Percentiles rank a stretch among this genome's conserved stretches.
Evolutionary conservation across 2,797 vertebrate genomes (phyloP).

Genomic region (Liparis tanakae): DNA sequence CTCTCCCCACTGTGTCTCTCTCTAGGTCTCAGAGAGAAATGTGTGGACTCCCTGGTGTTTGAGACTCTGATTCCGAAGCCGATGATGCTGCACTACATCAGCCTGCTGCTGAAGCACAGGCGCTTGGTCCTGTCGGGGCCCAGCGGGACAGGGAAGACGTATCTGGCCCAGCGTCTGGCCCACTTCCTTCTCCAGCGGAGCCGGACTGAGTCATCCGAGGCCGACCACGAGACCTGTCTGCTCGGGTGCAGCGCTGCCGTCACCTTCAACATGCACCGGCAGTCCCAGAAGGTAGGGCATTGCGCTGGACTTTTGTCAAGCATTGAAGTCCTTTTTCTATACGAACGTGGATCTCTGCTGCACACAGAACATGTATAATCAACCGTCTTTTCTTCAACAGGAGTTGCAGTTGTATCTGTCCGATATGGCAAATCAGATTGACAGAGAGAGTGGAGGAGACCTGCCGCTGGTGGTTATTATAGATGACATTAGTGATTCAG

Average conservation of each 20-base stretch:
- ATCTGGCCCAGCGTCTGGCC: constrained; percentile 91
- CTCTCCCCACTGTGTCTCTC: not conserved
- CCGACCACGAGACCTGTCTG: constrained; percentile 56
- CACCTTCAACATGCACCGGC: constrained; percentile 97
- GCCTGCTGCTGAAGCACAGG: constrained; percentile 93
- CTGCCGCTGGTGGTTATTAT: constrained; percentile 93
- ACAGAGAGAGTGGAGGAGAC: constrained; percentile 90
- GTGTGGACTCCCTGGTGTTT: constrained; percentile 94
- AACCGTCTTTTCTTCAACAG: constrained; percentile 69
- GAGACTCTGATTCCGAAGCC: constrained; percentile 96
- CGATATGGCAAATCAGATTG: constrained; percentile 94
- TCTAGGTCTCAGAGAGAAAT: constrained; percentile 92
- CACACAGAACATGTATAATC: not conserved
- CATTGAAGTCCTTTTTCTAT: not conserved
- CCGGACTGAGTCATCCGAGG: constrained; percentile 82
- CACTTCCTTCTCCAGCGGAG: constrained; percentile 94
- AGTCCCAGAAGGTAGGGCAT: constrained; percentile 90
- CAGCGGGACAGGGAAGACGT: constrained; percentile 95
- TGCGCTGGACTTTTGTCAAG: not conserved
- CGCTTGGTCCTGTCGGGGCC: constrained; percentile 94
- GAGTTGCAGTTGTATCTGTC: constrained; percentile 95
- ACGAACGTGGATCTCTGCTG: not conserved
- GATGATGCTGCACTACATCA: constrained; percentile 97
- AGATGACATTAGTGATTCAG: constrained; percentile 91
- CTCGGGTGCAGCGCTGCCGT: constrained; percentile 72